Evolutionary conservation across 2,888 invertebrate species (phyloP), one percentile per base, ranked within the genome.

Genomic region (Apodemia zela): DNA sequence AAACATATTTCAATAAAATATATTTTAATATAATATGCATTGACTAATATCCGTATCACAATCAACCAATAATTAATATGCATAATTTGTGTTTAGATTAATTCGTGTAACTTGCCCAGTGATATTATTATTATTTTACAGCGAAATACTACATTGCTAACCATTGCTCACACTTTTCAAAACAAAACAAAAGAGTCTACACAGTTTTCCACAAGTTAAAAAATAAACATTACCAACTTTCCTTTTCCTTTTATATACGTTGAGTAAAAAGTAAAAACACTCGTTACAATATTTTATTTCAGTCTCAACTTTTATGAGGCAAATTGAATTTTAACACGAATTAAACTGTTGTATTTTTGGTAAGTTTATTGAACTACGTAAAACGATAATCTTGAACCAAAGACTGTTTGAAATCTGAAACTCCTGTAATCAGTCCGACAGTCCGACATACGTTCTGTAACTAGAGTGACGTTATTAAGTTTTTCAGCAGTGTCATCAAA

Each of bases 281-380:
- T 17, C 17, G 17, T n/a, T 45, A 45, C n/a, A 17, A 45, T 45
- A 15, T 42, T 15, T 42, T 42, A 42, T 13, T 13, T 42, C 5
- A 5, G 42, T 42, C 42, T 42, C 42, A 45, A 45, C n/a, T n/a
- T 45, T 45, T 5, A 45, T 45, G 45, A 45, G 8, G 5, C 7
- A 47, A 47, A 47, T 47, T 47, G 17, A 17, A 47, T 47, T 45
- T 47, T 17, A 47, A 7, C 47, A 8, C 47, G n/a, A 17, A 47
- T 17, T 8, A 47, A 47, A 17, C 47, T 8, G 57, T 29, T n/a
- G 29, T 57, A 54, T 57, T 25, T 57, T 57, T 57, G n/a, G 57
- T 57, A 25, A 57, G 57, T 25, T 47, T 57, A 7, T 57, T 57
- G 57, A 57, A 57, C 57, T 25, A 57, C 57, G 57, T 25, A 25